A percentile compares a stretch with the other conserved stretches of the same genome.
Conservation (phyloP, 2,113 vertebrate genomes). For the Orientallactaga bullata region DNA sequence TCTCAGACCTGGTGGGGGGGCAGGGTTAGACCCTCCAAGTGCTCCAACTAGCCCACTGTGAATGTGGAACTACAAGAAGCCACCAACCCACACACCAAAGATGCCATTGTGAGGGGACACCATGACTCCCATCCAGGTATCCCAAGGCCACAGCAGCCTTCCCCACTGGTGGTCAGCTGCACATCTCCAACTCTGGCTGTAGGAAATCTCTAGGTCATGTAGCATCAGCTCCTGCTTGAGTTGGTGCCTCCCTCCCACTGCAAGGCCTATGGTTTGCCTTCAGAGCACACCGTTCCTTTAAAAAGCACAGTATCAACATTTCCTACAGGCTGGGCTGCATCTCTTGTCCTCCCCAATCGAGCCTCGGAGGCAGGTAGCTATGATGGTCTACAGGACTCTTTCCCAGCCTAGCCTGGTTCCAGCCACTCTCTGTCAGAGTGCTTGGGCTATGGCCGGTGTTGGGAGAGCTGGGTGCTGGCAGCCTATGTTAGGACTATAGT, state of each 20-base stretch:
- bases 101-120: fast-evolving
- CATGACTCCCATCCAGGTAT: background rate
- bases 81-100: background rate
- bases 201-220: background rate
- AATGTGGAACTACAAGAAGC: background rate
- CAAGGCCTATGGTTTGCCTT: background rate
- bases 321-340: background rate
- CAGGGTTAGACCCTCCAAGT: background rate
- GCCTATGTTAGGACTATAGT: conserved; percentile 26
- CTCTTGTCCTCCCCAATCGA: background rate
- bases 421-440: background rate
- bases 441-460: fast-evolving
- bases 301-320: background rate
- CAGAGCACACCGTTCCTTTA: background rate
- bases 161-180: no score
- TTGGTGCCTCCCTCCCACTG: no score
- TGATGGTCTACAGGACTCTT: background rate
- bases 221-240: no score
- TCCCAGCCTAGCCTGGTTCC: background rate
- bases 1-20: background rate
- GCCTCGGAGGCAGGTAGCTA: background rate
- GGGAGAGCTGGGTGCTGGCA: fast-evolving
- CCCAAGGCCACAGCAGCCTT: background rate
- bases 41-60: background rate
- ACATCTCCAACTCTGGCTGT: background rate